A percentile compares a stretch with the other conserved stretches of the same genome.
These are phyloP conservation scores for Aurelia aurita DNA, from an alignment of 30 jellyfish, hydroid and myxozoan genomes.

Conservation along the genomic window DNA sequence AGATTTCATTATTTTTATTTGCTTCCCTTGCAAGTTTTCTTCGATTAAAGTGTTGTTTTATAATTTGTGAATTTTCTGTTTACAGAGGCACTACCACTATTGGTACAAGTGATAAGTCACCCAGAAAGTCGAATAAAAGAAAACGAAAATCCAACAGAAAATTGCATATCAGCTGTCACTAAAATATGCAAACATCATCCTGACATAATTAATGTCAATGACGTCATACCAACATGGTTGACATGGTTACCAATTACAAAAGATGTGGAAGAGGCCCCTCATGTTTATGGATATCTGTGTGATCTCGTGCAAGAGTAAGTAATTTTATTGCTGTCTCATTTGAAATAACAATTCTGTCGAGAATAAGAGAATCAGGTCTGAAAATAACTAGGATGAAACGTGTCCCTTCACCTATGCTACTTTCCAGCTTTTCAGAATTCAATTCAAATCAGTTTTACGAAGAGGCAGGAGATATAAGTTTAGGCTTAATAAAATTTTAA, in stretches of 20 bases:
- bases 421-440: too few species aligned
- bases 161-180: slow-evolving; percentile 96
- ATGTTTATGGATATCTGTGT: slow-evolving; percentile 96
- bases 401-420: too few species aligned
- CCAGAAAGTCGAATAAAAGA: slow-evolving; percentile 87
- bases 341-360: too few species aligned
- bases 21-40: too few species aligned
- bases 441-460: too few species aligned
- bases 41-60: too few species aligned
- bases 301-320: slow-evolving; percentile 96
- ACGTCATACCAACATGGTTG: slow-evolving; percentile 92
- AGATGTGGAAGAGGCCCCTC: slow-evolving; percentile 99
- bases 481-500: too few species aligned
- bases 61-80: not conserved
- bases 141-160: slow-evolving; percentile 92
- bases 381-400: too few species aligned
- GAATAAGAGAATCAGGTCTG: too few species aligned
- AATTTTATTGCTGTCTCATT: not conserved
- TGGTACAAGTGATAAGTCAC: slow-evolving; percentile 93
- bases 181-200: slow-evolving; percentile 91
- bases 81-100: slow-evolving; percentile 84
- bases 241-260: slow-evolving; percentile 97
- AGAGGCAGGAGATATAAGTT: too few species aligned
- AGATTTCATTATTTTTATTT: too few species aligned
- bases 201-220: slow-evolving; percentile 71